Base-by-base conservation (phyloP, 2,113 vertebrate genomes). In the Elanoides forficatus region DNA sequence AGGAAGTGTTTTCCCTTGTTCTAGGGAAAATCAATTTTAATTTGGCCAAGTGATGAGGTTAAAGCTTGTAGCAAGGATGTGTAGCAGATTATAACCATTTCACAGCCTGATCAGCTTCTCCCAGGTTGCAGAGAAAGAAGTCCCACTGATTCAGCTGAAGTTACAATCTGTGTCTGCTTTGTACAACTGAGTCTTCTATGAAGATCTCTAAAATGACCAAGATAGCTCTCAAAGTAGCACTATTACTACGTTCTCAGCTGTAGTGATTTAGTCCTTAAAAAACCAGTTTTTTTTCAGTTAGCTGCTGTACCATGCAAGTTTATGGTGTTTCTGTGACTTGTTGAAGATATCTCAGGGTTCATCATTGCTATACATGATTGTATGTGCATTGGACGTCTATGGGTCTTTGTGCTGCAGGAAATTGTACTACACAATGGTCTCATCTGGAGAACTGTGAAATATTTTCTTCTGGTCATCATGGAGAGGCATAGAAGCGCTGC, bases 341-440 rank as follows among this genome's bases (percentile, higher is more conserved):
- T 17, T 59, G 65, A 85, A 81, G 21, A 10, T 79, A 9, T 59
- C 40, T 83, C 1, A 5, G n/a, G 19, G 29, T 63, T 71, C 52
- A 13, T 59, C 38, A 58, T 25, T 67, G 29, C 19, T 56, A 0
- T 42, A 48, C 1, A 1, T 81, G 6, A 16, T 34, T 58, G 21
- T 19, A 32, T 79, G 17, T 67, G 38, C 4, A 0, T 53, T 45
- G 43, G 18, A 15, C 52, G 22, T 81, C 52, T 53, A 42, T 18
- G 42, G 13, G 5, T 62, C 38, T 93, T 82, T 30, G 29, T 71
- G 45, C 45, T 85, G 27, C 23, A 50, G 27, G n/a, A 40, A 79
- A 70, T 58, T 56, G 16, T 23, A 10, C 26, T 74, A 22, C 21
- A 38, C 32, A 26, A 4, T n/a, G 11, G 3, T 66, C 23, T 30